phyloP scores from a whole-genome alignment of 1,140 invertebrate genomes.

The Bursaphelenchus mucronatus region DNA sequence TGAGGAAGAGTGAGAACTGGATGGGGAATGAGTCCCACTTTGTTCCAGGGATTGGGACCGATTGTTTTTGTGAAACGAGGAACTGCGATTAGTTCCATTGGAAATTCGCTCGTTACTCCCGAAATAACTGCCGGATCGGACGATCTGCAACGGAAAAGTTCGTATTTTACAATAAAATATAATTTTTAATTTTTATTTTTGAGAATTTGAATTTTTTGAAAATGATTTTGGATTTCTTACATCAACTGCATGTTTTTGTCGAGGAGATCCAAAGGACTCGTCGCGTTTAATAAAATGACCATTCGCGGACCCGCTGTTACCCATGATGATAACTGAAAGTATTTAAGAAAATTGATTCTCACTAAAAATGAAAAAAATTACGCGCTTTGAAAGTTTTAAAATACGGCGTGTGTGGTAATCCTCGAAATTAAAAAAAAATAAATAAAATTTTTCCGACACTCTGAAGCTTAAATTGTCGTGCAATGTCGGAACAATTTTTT shows the following conservation, averaged over 20 bases:
- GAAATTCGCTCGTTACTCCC: background rate
- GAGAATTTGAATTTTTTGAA: constrained; percentile 3
- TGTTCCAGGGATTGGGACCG: constrained; percentile 27
- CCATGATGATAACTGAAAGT: background rate
- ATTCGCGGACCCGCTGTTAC: constrained; percentile 6
- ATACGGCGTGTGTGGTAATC: too few relatives aligned
- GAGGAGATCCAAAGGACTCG: constrained; percentile 34
- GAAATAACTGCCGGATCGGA: constrained; percentile 1
- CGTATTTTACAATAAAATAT: background rate
- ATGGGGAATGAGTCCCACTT: constrained; percentile 38
- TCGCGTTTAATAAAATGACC: constrained; percentile 37
- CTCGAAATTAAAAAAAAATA: too few relatives aligned
- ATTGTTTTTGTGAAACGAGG: constrained; percentile 15
- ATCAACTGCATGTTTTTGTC: background rate
- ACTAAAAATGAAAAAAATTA: too few relatives aligned
- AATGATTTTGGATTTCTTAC: background rate
- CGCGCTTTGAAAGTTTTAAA: too few relatives aligned
- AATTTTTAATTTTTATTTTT: too few relatives aligned
- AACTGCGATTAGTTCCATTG: background rate
- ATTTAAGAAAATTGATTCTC: too few relatives aligned
- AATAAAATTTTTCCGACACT: too few relatives aligned
- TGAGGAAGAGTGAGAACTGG: constrained; percentile 22
- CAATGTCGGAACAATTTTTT: too few relatives aligned
- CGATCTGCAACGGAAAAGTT: constrained; percentile 4
- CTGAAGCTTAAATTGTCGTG: too few relatives aligned